phyloP scores from a whole-genome alignment of 2,113 vertebrate genomes.

The Tragelaphus scriptus region DNA sequence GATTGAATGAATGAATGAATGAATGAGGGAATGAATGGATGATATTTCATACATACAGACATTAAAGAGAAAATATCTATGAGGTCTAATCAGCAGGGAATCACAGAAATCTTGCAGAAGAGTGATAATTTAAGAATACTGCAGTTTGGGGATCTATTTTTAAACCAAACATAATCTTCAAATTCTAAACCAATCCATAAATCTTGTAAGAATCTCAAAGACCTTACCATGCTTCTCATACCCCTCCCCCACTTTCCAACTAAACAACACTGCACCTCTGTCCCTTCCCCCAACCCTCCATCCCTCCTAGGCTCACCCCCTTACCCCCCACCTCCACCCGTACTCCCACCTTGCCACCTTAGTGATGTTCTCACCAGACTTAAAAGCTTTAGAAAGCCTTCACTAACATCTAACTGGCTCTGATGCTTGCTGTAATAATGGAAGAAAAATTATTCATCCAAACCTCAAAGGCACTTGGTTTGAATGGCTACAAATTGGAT shows the following conservation, averaged over 20 bases:
- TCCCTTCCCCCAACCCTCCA: background rate
- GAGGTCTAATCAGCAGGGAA: background rate
- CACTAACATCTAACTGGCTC: background rate
- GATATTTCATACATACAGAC: background rate
- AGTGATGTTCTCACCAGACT: background rate
- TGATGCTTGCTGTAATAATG: background rate
- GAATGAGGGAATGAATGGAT: background rate
- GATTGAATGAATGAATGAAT: background rate
- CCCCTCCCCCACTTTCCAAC: background rate
- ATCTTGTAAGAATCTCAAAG: background rate
- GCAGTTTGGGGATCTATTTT: slow-evolving; percentile 22
- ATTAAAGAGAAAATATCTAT: background rate
- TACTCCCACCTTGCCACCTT: background rate
- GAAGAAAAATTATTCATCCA: background rate
- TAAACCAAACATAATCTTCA: background rate
- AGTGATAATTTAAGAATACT: background rate
- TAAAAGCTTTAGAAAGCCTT: background rate
- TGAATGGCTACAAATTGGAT: background rate
- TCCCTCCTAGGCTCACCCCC: background rate
- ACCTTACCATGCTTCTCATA: background rate
- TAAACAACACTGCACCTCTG: background rate
- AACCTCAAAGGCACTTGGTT: slow-evolving; percentile 28
- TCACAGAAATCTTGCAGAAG: background rate
- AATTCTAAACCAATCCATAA: background rate
- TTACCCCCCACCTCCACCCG: background rate